Evolutionary conservation across 37 sponge, comb jelly and placozoan genomes (phyloP).

Genomic region (Mnemiopsis leidyi): DNA sequence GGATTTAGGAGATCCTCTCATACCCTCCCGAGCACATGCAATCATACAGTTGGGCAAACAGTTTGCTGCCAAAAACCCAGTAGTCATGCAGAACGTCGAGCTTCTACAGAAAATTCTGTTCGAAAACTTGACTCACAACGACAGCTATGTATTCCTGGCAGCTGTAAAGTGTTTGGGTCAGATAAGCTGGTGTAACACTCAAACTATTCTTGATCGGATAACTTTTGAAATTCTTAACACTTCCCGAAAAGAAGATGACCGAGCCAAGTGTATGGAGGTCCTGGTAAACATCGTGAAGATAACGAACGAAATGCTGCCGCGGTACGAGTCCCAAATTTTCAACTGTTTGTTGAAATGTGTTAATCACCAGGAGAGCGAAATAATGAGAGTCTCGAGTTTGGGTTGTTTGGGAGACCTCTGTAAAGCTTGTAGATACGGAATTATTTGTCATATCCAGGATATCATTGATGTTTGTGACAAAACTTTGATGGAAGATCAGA

Average conservation of each 20-base stretch:
- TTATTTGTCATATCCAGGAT: conserved; percentile 18
- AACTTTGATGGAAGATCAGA: background rate
- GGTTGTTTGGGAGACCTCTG: background rate
- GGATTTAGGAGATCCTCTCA: conserved; percentile 44
- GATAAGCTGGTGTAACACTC: conserved; percentile 16
- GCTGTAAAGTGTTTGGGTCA: conserved; percentile 27
- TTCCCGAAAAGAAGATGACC: conserved; percentile 15
- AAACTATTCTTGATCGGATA: background rate
- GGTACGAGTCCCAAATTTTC: conserved; percentile 3
- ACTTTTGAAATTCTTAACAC: background rate
- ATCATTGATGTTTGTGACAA: conserved; percentile 4
- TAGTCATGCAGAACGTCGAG: background rate
- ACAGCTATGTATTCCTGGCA: conserved; percentile 52
- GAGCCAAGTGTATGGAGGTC: conserved; percentile 62
- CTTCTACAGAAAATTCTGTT: background rate
- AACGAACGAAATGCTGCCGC: conserved; percentile 42
- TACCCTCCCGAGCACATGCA: conserved; percentile 54
- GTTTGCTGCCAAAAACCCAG: background rate
- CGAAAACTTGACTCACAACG: conserved; percentile 45
- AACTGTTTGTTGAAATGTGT: conserved; percentile 1
- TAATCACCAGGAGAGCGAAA: background rate
- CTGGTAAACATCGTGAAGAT: conserved; percentile 25
- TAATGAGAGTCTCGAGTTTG: background rate
- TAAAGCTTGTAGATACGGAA: background rate
- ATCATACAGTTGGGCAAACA: conserved; percentile 46